phyloP scores from a whole-genome alignment of 2,888 invertebrate species.

The Pandemis heparana region DNA sequence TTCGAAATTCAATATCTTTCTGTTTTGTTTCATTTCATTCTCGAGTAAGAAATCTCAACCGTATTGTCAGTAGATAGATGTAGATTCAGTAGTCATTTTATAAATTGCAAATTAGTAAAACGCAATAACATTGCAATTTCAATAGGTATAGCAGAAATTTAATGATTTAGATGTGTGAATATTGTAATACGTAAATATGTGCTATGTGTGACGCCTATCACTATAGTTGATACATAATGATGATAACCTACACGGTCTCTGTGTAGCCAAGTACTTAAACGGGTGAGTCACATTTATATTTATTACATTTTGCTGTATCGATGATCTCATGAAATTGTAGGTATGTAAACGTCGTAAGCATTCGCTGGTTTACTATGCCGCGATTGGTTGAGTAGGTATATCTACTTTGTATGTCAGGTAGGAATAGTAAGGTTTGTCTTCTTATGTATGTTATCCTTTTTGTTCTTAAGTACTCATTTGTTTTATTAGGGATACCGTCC shows the following conservation, averaged over 20 bases:
- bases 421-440: conserved; percentile 9
- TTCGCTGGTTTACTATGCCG: conserved; percentile 36
- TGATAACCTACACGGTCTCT: conserved; percentile 83
- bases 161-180: conserved; percentile 49
- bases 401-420: conserved; percentile 6
- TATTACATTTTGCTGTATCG: conserved; percentile 83
- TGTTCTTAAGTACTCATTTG: not conserved
- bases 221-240: conserved; percentile 59
- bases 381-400: conserved; percentile 20
- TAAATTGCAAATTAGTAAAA: conserved; percentile 5
- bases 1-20: conserved; percentile 70
- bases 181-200: conserved; percentile 60
- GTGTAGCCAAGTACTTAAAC: conserved; percentile 74
- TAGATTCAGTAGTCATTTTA: conserved; percentile 22
- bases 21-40: conserved; percentile 67
- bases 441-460: conserved; percentile 12
- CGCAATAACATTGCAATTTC: not conserved
- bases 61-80: conserved; percentile 12
- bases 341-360: conserved; percentile 54
- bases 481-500: not conserved
- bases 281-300: conserved; percentile 86
- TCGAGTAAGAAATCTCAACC: conserved; percentile 53
- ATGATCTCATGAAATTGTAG: conserved; percentile 79
- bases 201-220: conserved; percentile 73
- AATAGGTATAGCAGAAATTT: conserved; percentile 9